Evolutionary conservation across 2,888 invertebrate species (phyloP).

Genomic region (Epirrhoe tristata): DNA sequence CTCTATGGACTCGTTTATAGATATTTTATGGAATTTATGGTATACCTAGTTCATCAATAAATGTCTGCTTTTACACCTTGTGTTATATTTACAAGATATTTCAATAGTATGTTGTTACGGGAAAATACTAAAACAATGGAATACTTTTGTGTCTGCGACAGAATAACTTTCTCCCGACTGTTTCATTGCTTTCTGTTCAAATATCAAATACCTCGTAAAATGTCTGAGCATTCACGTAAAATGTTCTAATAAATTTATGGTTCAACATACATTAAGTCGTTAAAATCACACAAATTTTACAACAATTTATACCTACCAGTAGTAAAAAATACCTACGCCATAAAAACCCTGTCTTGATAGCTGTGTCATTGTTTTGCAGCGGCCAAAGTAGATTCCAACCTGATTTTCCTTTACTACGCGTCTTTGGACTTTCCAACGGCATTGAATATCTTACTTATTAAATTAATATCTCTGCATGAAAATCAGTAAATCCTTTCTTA

Average conservation of each 20-base stretch:
- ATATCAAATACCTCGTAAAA: slow-evolving; percentile 78
- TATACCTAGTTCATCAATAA: slow-evolving; percentile 41
- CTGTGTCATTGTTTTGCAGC: slow-evolving; percentile 15
- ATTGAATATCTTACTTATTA: neutral
- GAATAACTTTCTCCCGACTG: slow-evolving; percentile 56
- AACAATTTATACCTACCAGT: slow-evolving; percentile 56
- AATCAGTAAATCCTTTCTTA: neutral
- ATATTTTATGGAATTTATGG: slow-evolving; percentile 49
- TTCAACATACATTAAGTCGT: slow-evolving; percentile 65
- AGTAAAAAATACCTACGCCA: slow-evolving; percentile 42
- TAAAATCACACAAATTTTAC: slow-evolving; percentile 68
- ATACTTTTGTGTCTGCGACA: slow-evolving; percentile 45
- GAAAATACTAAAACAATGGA: slow-evolving; percentile 1
- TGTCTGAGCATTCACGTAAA: slow-evolving; percentile 74
- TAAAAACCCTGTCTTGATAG: slow-evolving; percentile 8
- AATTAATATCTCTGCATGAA: neutral
- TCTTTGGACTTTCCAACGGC: slow-evolving; percentile 2
- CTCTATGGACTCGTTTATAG: slow-evolving; percentile 61
- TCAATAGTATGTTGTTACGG: neutral
- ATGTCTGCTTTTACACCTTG: slow-evolving; percentile 17
- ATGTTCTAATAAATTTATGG: slow-evolving; percentile 73
- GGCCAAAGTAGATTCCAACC: neutral
- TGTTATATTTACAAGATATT: neutral
- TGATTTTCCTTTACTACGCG: slow-evolving; percentile 10
- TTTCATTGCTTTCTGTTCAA: slow-evolving; percentile 70